Evolutionary conservation across 2,888 invertebrate species (phyloP).

Genomic region (Vanessa cardui): DNA sequence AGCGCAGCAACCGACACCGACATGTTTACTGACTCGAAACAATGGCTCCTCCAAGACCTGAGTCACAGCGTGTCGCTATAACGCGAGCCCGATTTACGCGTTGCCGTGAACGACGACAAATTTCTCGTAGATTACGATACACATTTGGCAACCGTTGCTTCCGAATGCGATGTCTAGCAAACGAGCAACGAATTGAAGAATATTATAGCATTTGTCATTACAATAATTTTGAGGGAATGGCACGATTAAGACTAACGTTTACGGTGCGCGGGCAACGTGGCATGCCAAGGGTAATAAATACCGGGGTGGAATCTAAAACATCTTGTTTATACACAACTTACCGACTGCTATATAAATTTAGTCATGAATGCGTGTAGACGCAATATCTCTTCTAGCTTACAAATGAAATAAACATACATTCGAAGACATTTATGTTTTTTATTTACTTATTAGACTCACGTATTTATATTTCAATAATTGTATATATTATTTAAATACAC

Average conservation of each 20-base stretch:
- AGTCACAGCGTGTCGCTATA: constrained; percentile 45
- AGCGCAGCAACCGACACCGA: constrained; percentile 55
- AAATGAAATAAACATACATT: background rate
- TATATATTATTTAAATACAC: background rate
- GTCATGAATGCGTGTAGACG: constrained; percentile 66
- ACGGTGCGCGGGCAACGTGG: constrained; percentile 60
- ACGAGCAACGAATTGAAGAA: constrained; percentile 63
- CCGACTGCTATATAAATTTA: constrained; percentile 67
- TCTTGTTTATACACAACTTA: constrained; percentile 70
- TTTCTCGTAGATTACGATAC: constrained; percentile 38
- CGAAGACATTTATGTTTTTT: background rate
- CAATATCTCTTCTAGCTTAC: background rate
- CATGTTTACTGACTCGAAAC: constrained; percentile 64
- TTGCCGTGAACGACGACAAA: constrained; percentile 48
- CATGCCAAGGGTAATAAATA: constrained; percentile 65
- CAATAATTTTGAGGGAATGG: constrained; percentile 75
- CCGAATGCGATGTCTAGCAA: constrained; percentile 22
- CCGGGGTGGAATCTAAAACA: constrained; percentile 52
- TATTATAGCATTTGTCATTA: constrained; percentile 65
- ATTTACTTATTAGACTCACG: background rate
- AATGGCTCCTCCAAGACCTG: constrained; percentile 48
- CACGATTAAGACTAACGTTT: constrained; percentile 72
- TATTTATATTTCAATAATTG: background rate
- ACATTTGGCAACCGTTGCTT: constrained; percentile 19
- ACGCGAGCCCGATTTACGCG: constrained; percentile 40